Base-by-base conservation (phyloP, 1,140 invertebrate genomes). In the Drosophila lacteicornis region DNA sequence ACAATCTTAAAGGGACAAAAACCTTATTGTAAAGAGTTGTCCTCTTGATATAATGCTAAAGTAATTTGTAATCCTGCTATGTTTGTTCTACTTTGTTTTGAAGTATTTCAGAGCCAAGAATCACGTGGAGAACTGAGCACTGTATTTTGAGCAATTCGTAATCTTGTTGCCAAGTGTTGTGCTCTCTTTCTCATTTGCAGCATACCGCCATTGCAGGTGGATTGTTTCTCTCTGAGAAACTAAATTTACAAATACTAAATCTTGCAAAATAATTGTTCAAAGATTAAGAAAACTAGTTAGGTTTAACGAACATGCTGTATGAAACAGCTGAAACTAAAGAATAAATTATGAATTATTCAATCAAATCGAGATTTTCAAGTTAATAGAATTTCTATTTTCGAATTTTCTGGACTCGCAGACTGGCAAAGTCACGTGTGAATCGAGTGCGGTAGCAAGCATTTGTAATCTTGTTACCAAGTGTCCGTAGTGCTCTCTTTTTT, bases 401-500 rank as follows among this genome's bases (percentile, higher is more conserved):
- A 56, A 56, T 25, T 13, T 56, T 56, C 53, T 56, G 13, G 53
- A 56, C 25, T 25, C 4, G 13, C 13, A 25, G 13, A 40, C 53
- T 40, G 38, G 5, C 36, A 36, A 36, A 38, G 53, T 56, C 53
- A 56, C 53, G 53, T 56, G 53, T 56, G 38, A 42, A 40, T 11
- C 9, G 13, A 56, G 36, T 11, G 19, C 4, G 13, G 36, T 11
- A 36, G 36, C 53, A 56, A 56, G 53, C 36, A 56, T 8, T 56
- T 56, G 36, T 56, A 56, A 70, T 70, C 67, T 70, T 70, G 67
- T 70, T 69, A 66, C 49, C 63, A 70, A 47, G 63, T 15, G 40
- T 66, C 33, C 25, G 53, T 2, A 13, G 38, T 19, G 22, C 36
- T 59, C 38, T 17, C 11, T 19, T 60, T 47, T 25, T 30, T 30